Evolutionary conservation across 2,113 vertebrate genomes (phyloP).

Genomic region (Percina caprodes): DNA sequence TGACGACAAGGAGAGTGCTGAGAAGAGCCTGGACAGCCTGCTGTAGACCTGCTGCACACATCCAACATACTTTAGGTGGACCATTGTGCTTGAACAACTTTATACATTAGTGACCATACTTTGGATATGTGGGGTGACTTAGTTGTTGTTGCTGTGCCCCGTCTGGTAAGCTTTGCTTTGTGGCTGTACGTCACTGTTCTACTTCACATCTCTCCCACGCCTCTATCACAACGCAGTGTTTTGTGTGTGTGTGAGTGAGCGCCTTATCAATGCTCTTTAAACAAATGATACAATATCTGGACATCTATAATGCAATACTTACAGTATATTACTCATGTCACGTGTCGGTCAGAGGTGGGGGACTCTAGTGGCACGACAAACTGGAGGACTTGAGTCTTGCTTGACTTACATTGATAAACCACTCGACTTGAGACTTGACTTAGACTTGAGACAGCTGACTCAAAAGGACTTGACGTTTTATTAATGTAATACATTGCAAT

Average conservation of each 20-base stretch:
- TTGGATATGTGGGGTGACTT: slow-evolving; percentile 12
- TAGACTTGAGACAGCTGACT: too few relatives aligned
- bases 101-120: slow-evolving; percentile 10
- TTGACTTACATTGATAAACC: too few relatives aligned
- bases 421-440: too few relatives aligned
- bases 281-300: slow-evolving; percentile 22
- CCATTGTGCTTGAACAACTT: not conserved
- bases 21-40: slow-evolving; percentile 93
- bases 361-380: too few relatives aligned
- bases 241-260: slow-evolving; percentile 26
- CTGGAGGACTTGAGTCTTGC: too few relatives aligned
- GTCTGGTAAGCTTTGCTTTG: slow-evolving; percentile 35
- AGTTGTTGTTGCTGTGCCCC: slow-evolving; percentile 6
- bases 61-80: not conserved
- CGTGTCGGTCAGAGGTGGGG: not conserved
- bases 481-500: too few relatives aligned
- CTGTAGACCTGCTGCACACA: slow-evolving; percentile 78
- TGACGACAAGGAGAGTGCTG: slow-evolving; percentile 83
- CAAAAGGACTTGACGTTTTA: too few relatives aligned
- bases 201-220: not conserved
- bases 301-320: slow-evolving; percentile 24
- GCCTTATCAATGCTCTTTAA: slow-evolving; percentile 5
- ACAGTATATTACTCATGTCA: slow-evolving; percentile 32
- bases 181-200: slow-evolving; percentile 2
- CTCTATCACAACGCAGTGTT: not conserved